Evolutionary conservation across 92 coral and sea anemone species (phyloP), one percentile per base, ranked within the genome.

Genomic region (Umimayanthus chanpuru): DNA sequence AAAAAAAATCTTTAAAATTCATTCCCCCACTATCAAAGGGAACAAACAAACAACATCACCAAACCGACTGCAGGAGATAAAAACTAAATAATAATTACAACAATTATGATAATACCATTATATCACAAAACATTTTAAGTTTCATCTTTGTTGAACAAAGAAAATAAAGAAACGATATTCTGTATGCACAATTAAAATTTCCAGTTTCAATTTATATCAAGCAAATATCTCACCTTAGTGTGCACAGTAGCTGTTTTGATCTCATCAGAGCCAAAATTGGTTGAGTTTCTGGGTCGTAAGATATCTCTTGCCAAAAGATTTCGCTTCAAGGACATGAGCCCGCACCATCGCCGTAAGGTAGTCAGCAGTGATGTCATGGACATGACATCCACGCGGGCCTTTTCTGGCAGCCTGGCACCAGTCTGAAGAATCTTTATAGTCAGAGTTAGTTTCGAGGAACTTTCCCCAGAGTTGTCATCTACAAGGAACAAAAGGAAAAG

Each of bases 341-440:
- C 98, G 66, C 88, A 87, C 98, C 97, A 95, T 77, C 90, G 96
- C n/a, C 99, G 94, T 36, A 94, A 85, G 23, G 92, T 79, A 15
- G 98, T 91, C 77, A 95, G 76, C 29, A 97, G 92, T 41, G 97
- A 94, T 16, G 95, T 92, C 50, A 97, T 93, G 65, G 80, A 88
- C 39, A 67, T 81, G 23, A 94, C 86, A 38, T 85, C 90, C 28
- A 97, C 73, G 29, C 25, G 83, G 49, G 90, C 92, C 18, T 88
- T 86, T 28, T 88, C 88, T 1, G 81, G 89, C 4, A 93, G 91
- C 3, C 94, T 68, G 39, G 77, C 77, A 68, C 78, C 73, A 26
- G 64, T 67, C 15, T 68, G 77, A 40, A 50, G 64, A 21, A 82
- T 82, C 77, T 82, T 82, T 49, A 82, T 38, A 4, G 43, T 82